Percentiles rank a stretch among this genome's conserved stretches.
Evolutionary conservation across 2,888 invertebrate genomes (phyloP).

Genomic region (Trileptium ribeirensis): DNA sequence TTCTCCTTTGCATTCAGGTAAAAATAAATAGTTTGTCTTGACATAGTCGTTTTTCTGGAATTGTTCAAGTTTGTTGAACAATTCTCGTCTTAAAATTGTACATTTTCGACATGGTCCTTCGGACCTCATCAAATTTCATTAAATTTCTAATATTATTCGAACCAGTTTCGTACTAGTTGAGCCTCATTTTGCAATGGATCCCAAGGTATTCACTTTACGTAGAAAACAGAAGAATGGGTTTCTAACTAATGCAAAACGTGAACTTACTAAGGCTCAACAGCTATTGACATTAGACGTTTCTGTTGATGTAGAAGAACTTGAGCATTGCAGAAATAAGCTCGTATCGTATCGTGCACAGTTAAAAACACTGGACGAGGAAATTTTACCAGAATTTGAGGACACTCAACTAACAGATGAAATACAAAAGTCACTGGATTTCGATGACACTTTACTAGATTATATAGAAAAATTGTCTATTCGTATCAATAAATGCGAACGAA

Average conservation of each 20-base stretch:
- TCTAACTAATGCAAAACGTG: neutral
- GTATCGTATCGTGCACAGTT: neutral
- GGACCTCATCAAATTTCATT: too few species aligned
- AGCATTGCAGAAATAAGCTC: neutral
- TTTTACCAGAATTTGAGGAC: neutral
- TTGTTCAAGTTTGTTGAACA: too few species aligned
- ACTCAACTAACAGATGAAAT: neutral
- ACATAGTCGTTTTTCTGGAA: too few species aligned
- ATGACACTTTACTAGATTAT: neutral
- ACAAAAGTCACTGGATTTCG: neutral
- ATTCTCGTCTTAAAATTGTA: too few species aligned
- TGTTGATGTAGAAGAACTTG: neutral
- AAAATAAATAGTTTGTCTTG: too few species aligned
- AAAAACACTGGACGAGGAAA: neutral
- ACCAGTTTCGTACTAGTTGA: too few species aligned
- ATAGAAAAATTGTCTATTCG: neutral
- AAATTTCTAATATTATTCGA: too few species aligned
- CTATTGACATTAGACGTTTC: neutral
- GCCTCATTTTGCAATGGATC: too few species aligned
- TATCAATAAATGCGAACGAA: neutral
- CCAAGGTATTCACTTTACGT: neutral
- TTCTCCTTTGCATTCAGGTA: too few species aligned
- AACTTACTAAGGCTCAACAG: neutral
- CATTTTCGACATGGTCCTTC: too few species aligned
- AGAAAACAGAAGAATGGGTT: neutral